phyloP scores from a whole-genome alignment of 53 echinoderm and acorn worm genomes.

The Apostichopus leukothele region DNA sequence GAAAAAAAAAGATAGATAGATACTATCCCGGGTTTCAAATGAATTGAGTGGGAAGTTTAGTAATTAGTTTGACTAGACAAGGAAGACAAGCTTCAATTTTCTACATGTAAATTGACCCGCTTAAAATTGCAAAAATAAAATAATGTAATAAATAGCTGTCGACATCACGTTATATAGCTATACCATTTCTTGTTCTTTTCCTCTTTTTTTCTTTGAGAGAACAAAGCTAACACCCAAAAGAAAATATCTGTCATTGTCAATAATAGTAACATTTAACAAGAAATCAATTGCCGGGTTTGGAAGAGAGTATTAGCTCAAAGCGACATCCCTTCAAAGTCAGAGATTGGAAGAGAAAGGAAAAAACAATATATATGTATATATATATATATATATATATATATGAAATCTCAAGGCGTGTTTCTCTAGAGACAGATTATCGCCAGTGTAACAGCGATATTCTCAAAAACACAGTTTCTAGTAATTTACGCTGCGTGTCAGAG shows the following conservation, averaged over 20 bases:
- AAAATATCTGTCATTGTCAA: conserved; percentile 34
- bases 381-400: background rate
- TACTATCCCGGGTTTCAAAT: background rate
- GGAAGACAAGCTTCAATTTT: background rate
- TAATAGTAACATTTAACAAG: conserved; percentile 37
- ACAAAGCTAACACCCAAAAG: conserved; percentile 22
- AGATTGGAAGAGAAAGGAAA: conserved; percentile 7
- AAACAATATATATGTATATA: too few species aligned
- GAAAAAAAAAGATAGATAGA: background rate
- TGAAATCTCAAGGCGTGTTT: conserved; percentile 38
- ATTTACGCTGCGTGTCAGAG: conserved; percentile 44
- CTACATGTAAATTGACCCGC: conserved; percentile 7
- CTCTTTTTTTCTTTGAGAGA: background rate
- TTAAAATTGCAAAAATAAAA: background rate
- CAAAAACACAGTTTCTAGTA: conserved; percentile 45
- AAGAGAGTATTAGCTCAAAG: conserved; percentile 32
- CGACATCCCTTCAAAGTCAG: conserved; percentile 25
- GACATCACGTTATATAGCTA: background rate
- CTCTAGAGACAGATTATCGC: conserved; percentile 37
- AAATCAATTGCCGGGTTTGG: conserved; percentile 19
- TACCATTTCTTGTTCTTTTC: background rate
- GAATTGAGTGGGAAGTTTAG: conserved; percentile 14
- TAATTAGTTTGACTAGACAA: conserved; percentile 5
- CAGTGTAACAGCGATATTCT: conserved; percentile 33
- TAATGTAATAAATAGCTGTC: conserved; percentile 4